A percentile compares a stretch with the other conserved stretches of the same genome.
phyloP scores from a whole-genome alignment of 2,888 invertebrate species.

The Seladonia tumulorum region DNA sequence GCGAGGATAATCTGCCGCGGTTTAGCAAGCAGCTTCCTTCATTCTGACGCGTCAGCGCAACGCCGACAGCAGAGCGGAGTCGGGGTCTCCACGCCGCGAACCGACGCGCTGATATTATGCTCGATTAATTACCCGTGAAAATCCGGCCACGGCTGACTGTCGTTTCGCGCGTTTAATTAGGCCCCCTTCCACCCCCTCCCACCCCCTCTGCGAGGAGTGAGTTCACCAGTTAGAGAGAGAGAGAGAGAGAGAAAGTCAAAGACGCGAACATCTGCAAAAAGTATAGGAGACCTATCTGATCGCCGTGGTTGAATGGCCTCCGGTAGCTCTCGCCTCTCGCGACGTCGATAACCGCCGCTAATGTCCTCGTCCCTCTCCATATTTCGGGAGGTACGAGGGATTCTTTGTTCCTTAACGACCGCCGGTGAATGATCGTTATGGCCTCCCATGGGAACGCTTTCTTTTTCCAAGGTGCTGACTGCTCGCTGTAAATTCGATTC shows the following conservation, averaged over 20 bases:
- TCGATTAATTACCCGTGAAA: slow-evolving; percentile 65
- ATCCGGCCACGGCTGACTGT: slow-evolving; percentile 44
- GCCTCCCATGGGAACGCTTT: slow-evolving; percentile 10
- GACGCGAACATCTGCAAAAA: slow-evolving; percentile 33
- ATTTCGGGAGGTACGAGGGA: slow-evolving; percentile 16
- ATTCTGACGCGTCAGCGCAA: slow-evolving; percentile 44
- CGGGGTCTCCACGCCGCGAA: slow-evolving; percentile 28
- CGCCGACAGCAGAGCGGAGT: slow-evolving; percentile 8
- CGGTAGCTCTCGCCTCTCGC: slow-evolving; percentile 16
- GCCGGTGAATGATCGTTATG: slow-evolving; percentile 39
- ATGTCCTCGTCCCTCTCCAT: slow-evolving; percentile 36
- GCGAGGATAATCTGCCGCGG: slow-evolving; percentile 31
- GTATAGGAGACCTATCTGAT: slow-evolving; percentile 29
- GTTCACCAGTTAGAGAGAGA: no score
- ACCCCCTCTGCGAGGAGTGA: neutral
- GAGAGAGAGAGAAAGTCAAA: slow-evolving; percentile 20
- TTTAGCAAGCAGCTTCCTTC: slow-evolving; percentile 40
- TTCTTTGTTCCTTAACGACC: slow-evolving; percentile 59
- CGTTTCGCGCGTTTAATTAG: slow-evolving; percentile 58
- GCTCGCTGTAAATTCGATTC: slow-evolving; percentile 16
- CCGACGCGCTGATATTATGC: slow-evolving; percentile 55
- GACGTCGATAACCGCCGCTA: slow-evolving; percentile 50
- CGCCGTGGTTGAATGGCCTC: slow-evolving; percentile 24
- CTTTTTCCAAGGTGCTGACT: neutral
- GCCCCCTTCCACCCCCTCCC: neutral